Base-by-base conservation (phyloP, 2,797 vertebrate genomes). In the Melanotaenia trifasciata region DNA sequence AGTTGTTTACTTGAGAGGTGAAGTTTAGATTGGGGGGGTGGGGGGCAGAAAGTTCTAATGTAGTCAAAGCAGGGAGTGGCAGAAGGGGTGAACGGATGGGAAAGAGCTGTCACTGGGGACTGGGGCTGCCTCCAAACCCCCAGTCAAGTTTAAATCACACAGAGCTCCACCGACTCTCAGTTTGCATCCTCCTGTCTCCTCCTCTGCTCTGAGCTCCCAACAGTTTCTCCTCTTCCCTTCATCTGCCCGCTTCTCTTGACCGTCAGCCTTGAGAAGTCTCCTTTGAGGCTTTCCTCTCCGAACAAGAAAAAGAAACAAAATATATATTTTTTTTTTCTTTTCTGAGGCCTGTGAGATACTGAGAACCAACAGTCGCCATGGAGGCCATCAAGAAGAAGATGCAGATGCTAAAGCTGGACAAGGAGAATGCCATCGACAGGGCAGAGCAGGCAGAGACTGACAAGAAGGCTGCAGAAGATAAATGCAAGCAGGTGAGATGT, bases 371-470 rank as follows among this genome's bases (percentile, higher is more conserved):
- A 16, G 71, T 77, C 89, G 91, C 80, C 89, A 99, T 99, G 98
- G 97, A 99, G 85, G 98, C 98, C 80, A 99, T 99, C 93, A 99
- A 97, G 94, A 99, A 99, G 91, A 99, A 99, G 94, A 98, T 99
- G 97, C 97, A 99, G 94, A 98, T 98, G 97, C 91, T 98, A 88
- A 99, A 98, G 89, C 35, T 98, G 87, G 98, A 99, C 94, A 98
- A 96, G 92, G 97, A 98, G 93, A 98, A 97, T 0, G 97, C 98
- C 92, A 95, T 98, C 2, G 97, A 98, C 93, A 93, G 96, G 16
- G 96, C 98, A 0, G 97, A 98, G 75, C 96, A 97, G 92, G 96
- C 97, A 0, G 97, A 99, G 88, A 90, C 95, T 0, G 97, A 97
- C 79, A 94, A 96, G 92, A 98, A 98, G 64, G 94, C 93, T 3